Evolutionary conservation across 2,797 vertebrate species (phyloP).

Genomic region (Prionace glauca): DNA sequence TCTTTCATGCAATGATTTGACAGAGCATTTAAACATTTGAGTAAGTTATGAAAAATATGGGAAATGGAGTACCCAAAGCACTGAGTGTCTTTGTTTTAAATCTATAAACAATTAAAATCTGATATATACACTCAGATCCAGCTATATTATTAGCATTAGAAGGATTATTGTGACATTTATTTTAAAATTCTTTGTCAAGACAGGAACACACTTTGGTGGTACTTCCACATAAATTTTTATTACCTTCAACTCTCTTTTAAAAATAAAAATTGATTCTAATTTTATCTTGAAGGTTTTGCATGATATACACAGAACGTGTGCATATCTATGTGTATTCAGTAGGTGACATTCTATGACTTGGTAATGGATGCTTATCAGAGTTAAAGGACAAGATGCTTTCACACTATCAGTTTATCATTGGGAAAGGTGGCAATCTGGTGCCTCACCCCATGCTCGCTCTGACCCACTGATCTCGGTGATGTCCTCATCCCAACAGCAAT

Average conservation of each 20-base stretch:
- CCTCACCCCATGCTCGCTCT: not conserved
- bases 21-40: slow-evolving; percentile 49
- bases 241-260: not conserved
- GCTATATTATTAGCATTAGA: not conserved
- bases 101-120: slow-evolving; percentile 37
- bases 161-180: not conserved
- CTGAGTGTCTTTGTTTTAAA: slow-evolving; percentile 47
- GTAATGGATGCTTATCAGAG: not conserved
- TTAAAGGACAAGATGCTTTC: not conserved
- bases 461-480: not conserved
- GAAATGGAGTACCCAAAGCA: slow-evolving; percentile 47
- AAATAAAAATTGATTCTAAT: not conserved
- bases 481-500: not conserved
- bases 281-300: not conserved
- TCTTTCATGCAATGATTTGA: slow-evolving; percentile 47
- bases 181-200: not conserved
- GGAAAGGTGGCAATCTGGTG: not conserved
- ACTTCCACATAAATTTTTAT: not conserved
- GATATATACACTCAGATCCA: not conserved
- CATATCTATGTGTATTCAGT: not conserved
- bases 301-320: not conserved
- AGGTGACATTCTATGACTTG: not conserved
- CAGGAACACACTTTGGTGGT: not conserved
- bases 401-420: not conserved
- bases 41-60: slow-evolving; percentile 45